Conservation (phyloP, 2,113 vertebrate species). For the Hyla sarda region DNA sequence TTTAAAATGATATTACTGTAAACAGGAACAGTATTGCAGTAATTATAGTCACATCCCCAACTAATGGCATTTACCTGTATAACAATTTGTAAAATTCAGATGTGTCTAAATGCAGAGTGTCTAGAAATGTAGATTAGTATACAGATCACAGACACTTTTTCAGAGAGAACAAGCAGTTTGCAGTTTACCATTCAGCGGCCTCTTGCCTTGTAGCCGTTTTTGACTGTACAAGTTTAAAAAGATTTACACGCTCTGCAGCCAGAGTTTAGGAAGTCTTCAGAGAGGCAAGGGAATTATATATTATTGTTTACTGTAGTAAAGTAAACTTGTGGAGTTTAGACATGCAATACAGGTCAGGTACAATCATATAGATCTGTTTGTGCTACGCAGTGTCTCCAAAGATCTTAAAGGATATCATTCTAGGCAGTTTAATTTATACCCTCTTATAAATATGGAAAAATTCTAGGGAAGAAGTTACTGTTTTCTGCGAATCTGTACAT, state of each 20-base stretch:
- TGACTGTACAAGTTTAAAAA: slow-evolving; percentile 14
- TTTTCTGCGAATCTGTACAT: neutral
- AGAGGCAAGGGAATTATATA: slow-evolving; percentile 9
- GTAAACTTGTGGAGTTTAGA: slow-evolving; percentile 25
- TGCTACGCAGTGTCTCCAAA: neutral
- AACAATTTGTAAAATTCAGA: neutral
- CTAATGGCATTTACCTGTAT: neutral
- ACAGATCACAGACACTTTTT: slow-evolving; percentile 11
- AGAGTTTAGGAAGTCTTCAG: slow-evolving; percentile 9
- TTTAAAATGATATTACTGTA: neutral
- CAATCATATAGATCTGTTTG: neutral
- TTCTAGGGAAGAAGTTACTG: neutral
- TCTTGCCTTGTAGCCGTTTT: slow-evolving; percentile 19
- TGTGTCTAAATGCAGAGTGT: neutral
- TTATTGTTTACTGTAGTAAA: slow-evolving; percentile 31
- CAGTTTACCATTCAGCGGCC: neutral
- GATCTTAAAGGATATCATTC: slow-evolving; percentile 2
- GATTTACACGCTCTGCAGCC: slow-evolving; percentile 22
- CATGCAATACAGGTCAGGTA: neutral
- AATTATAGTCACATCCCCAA: neutral
- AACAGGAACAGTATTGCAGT: neutral
- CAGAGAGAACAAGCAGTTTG: neutral
- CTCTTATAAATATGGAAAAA: neutral
- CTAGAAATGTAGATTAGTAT: slow-evolving; percentile 13
- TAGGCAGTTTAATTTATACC: neutral